phyloP scores from a whole-genome alignment of 2,113 vertebrate species.

The Eubucco bourcierii region DNA sequence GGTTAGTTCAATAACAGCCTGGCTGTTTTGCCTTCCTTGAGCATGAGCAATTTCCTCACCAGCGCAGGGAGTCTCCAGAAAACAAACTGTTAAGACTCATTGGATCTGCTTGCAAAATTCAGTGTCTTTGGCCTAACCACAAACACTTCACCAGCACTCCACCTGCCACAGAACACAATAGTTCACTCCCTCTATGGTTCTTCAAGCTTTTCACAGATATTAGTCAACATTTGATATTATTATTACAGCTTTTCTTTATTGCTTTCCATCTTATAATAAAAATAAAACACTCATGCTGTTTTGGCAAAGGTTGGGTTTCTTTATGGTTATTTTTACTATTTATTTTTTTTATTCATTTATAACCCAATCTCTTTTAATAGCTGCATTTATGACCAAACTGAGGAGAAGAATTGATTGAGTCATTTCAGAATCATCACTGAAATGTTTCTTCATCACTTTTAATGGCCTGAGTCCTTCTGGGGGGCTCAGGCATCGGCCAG shows the following conservation, averaged over 20 bases:
- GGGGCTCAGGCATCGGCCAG: background rate
- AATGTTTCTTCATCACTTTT: background rate
- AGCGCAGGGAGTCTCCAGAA: constrained; percentile 23
- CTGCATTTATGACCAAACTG: background rate
- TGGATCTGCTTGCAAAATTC: constrained; percentile 24
- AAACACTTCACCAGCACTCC: constrained; percentile 56
- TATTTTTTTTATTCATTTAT: background rate
- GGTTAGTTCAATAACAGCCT: background rate
- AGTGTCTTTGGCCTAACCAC: constrained; percentile 50
- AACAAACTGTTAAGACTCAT: constrained; percentile 40
- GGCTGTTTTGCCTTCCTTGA: background rate
- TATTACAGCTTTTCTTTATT: constrained; percentile 54
- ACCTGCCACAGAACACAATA: constrained; percentile 44
- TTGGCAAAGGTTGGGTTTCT: background rate
- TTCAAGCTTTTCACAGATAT: constrained; percentile 54
- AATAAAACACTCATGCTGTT: constrained; percentile 17
- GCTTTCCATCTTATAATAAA: constrained; percentile 39
- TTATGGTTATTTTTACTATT: background rate
- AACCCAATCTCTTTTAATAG: constrained; percentile 22
- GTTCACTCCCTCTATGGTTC: background rate
- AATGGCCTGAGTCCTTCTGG: background rate
- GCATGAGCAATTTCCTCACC: background rate
- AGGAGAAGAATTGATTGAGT: background rate
- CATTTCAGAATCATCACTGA: background rate
- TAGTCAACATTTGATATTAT: constrained; percentile 26